Evolutionary conservation across 2,113 vertebrate species (phyloP).

Genomic region (Pantherophis guttatus): DNA sequence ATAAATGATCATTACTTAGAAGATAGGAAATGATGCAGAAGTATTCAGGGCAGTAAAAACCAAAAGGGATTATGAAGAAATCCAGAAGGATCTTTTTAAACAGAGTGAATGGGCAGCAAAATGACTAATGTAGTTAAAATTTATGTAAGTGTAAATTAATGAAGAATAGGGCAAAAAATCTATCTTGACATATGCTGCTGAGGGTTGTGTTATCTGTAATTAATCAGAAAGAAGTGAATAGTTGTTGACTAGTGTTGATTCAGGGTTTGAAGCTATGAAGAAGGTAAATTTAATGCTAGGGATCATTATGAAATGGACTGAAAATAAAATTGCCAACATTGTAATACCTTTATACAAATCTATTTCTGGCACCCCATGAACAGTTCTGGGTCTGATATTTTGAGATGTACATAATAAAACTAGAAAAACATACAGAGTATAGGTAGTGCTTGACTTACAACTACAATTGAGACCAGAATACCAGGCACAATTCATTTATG

Average conservation of each 20-base stretch:
- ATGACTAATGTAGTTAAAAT: neutral
- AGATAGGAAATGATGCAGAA: neutral
- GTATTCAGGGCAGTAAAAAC: neutral
- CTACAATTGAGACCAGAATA: no score
- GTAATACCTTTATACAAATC: neutral
- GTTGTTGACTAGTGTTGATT: neutral
- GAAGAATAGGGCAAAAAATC: neutral
- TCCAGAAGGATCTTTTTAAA: neutral
- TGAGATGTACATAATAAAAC: neutral
- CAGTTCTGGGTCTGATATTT: neutral
- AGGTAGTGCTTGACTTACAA: no score
- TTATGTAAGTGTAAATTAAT: neutral
- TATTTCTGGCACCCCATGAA: neutral
- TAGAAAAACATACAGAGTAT: neutral
- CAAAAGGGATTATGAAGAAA: neutral
- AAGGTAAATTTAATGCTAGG: neutral
- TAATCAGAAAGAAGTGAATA: no score
- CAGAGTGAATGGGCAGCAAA: neutral
- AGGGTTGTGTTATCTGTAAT: no score
- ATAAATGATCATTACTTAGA: neutral
- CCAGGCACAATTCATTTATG: no score
- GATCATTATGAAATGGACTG: neutral
- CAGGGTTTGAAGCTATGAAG: neutral
- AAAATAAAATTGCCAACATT: neutral
- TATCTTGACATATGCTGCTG: neutral